Evolutionary conservation across 1,140 invertebrate genomes (phyloP).

Genomic region (Adoxophyes honmai): DNA sequence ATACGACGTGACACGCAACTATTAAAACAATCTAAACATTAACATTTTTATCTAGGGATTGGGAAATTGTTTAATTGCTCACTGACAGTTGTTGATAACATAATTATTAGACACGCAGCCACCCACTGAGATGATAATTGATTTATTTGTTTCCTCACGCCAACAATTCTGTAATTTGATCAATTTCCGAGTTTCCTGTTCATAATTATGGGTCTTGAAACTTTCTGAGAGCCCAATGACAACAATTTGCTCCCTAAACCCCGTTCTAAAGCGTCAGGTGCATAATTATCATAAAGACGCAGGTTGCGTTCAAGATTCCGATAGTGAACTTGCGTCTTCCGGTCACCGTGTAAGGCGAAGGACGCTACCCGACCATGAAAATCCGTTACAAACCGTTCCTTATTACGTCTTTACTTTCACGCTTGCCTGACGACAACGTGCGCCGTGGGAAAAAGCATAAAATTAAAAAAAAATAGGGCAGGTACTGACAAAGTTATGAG

Average conservation of each 20-base stretch:
- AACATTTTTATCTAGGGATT: conserved; percentile 7
- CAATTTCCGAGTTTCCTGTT: conserved; percentile 19
- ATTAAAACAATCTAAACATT: conserved; percentile 9
- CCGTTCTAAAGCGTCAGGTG: not conserved
- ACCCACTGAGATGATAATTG: conserved; percentile 34
- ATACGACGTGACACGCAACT: not conserved
- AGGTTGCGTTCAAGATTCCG: conserved; percentile 6
- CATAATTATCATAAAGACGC: not conserved
- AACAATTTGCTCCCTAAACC: no score
- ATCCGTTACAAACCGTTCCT: conserved; percentile 46
- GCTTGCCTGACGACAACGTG: not conserved
- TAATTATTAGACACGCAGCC: conserved; percentile 27
- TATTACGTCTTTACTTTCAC: conserved; percentile 5
- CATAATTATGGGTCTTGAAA: no score
- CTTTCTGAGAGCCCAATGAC: no score
- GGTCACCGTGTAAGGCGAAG: conserved; percentile 36
- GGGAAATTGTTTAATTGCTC: conserved; percentile 25
- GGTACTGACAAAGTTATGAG: no score
- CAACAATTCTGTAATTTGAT: not conserved
- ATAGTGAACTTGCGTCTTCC: conserved; percentile 36
- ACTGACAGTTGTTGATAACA: conserved; percentile 33
- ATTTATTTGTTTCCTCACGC: conserved; percentile 16
- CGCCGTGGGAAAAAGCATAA: not conserved
- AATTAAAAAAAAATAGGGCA: no score
- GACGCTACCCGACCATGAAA: conserved; percentile 51